Conservation (phyloP, 2,888 invertebrate genomes). For the Drosophila bunnanda region DNA sequence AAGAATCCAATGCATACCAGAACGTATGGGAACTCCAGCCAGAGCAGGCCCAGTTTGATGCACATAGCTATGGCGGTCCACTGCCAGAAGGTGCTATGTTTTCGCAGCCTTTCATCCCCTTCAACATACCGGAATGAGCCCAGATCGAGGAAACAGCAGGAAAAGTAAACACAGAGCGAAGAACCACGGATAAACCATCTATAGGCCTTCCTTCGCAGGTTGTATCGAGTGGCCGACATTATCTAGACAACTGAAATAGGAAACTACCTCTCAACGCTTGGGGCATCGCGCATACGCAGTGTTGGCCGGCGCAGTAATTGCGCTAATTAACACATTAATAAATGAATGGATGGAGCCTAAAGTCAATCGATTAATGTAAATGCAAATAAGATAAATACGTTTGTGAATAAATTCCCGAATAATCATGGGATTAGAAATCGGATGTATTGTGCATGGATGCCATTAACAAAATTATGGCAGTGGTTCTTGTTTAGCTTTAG, state of each 20-base stretch:
- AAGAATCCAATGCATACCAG: background rate
- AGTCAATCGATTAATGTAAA: conserved; percentile 45
- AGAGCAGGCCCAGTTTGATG: background rate
- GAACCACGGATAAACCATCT: background rate
- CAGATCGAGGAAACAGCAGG: conserved; percentile 14
- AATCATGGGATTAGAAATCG: conserved; percentile 21
- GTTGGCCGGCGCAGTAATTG: conserved; percentile 14
- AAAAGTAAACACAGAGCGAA: background rate
- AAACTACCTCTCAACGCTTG: background rate
- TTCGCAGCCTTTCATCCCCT: background rate
- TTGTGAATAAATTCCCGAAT: conserved; percentile 37
- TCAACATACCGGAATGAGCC: conserved; percentile 17
- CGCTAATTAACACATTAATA: conserved; percentile 38
- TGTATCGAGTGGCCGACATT: conserved; percentile 6
- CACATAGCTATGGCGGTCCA: conserved; percentile 9
- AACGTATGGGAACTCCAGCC: conserved; percentile 13
- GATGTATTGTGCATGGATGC: conserved; percentile 13
- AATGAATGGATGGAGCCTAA: conserved; percentile 23
- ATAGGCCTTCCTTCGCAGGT: background rate
- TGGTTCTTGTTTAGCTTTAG: background rate
- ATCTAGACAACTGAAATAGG: conserved; percentile 14
- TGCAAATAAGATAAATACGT: conserved; percentile 29
- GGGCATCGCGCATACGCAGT: conserved; percentile 32
- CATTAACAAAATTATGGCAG: conserved; percentile 23
- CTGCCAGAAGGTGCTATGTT: conserved; percentile 11